Evolutionary conservation across 1,140 invertebrate species (phyloP), one percentile per base, ranked within the genome.

Genomic region (Ceratitis capitata): DNA sequence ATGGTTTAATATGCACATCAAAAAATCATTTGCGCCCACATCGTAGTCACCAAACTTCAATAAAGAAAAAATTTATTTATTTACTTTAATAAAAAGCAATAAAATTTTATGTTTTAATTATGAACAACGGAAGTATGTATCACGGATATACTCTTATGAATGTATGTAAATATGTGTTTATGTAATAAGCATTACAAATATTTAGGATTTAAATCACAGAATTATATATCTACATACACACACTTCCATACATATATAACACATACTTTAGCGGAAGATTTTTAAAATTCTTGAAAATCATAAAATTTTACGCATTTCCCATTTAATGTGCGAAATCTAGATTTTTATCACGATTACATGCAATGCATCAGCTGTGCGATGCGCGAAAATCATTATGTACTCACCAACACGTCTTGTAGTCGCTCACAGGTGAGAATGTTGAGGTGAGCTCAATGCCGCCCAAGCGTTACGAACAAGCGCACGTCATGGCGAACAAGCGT

Each of bases 101-200:
- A 29, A 39, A 39, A 39, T 69, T 69, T 69, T 35, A 69, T 69
- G 61, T 16, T 69, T 69, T 69, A 69, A 69, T 69, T 69, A 69
- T 69, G 61, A 69, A 69, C 32, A 29, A 35, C 61, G 61, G 61
- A 69, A 69, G 61, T 29, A 39, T 16, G 29, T 29, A 53, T n/a
- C n/a, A n/a, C 51, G 51, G 14, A 19, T 9, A 56, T n/a, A 23
- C 5, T 7, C 4, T 7, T 23, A 56, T 23, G 19, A n/a, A 23
- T 0, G 6, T 23, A 56, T 7, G n/a, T 23, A 56, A 23, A 23
- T n/a, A n/a, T n/a, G n/a, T n/a, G n/a, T n/a, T n/a, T n/a, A n/a
- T n/a, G n/a, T n/a, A n/a, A n/a, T n/a, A n/a, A n/a, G n/a, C n/a
- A n/a, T n/a, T n/a, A n/a, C n/a, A n/a, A n/a, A n/a, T n/a, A n/a